Percentiles rank a stretch among this genome's conserved stretches.
phyloP scores from a whole-genome alignment of 2,113 vertebrate genomes.

The Chamaea fasciata region DNA sequence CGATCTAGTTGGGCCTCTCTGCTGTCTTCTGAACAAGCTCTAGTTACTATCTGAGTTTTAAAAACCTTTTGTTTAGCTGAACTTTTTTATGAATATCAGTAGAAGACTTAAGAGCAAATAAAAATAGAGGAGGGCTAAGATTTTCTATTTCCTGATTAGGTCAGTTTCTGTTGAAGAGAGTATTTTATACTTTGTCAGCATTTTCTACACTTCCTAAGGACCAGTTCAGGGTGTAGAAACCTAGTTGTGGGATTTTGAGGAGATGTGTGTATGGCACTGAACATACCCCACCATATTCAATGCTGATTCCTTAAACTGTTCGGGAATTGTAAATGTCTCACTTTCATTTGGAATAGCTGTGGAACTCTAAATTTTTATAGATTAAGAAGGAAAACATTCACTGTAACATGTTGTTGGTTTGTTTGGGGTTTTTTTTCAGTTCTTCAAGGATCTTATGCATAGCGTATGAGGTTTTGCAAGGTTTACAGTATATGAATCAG shows the following conservation, averaged over 20 bases:
- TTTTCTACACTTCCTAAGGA: neutral
- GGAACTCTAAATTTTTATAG: neutral
- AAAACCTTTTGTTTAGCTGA: neutral
- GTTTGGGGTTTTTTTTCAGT: slow-evolving; percentile 54
- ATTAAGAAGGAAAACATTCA: neutral
- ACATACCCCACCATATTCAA: neutral
- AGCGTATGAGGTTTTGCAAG: slow-evolving; percentile 90
- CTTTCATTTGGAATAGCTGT: neutral
- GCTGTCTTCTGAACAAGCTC: neutral
- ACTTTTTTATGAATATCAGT: neutral
- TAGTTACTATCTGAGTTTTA: neutral
- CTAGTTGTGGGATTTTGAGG: neutral
- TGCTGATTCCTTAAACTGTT: neutral
- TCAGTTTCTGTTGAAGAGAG: neutral
- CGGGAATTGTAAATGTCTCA: neutral
- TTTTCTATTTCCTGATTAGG: neutral
- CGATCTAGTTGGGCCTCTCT: neutral
- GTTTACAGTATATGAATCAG: slow-evolving; percentile 90
- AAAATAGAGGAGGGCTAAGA: neutral
- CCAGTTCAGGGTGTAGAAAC: neutral
- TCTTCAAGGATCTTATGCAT: slow-evolving; percentile 80
- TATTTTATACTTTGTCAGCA: neutral
- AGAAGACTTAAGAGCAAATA: neutral
- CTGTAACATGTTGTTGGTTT: neutral
- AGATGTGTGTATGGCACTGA: neutral